Conservation (phyloP, 2,888 invertebrate genomes). For the Archips xylosteana region DNA sequence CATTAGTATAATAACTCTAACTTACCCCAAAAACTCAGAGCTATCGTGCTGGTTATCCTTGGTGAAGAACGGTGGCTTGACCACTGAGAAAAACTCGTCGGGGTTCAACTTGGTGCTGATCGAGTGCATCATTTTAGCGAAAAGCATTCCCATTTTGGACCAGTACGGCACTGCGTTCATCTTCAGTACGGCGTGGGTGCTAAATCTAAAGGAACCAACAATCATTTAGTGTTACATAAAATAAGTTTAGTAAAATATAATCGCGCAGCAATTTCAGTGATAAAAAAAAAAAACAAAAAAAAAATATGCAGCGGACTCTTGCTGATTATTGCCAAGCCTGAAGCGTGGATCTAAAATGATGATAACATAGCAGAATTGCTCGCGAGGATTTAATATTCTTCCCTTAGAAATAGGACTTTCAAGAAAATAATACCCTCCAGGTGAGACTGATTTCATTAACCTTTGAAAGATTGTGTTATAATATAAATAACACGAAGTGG, state of each 20-base stretch:
- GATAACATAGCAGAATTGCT: neutral
- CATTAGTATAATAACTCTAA: constrained; percentile 2
- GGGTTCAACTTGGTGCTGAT: constrained; percentile 89
- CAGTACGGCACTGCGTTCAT: constrained; percentile 85
- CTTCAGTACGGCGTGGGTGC: constrained; percentile 87
- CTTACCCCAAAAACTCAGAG: constrained; percentile 93
- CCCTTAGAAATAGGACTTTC: neutral
- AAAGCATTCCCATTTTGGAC: constrained; percentile 89
- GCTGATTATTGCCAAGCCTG: neutral
- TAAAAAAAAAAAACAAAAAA: neutral
- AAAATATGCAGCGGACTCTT: neutral
- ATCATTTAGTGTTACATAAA: constrained; percentile 1
- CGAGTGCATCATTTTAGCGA: constrained; percentile 90
- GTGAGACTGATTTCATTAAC: neutral
- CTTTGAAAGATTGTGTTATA: neutral
- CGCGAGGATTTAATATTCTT: neutral
- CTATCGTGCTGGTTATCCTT: constrained; percentile 94
- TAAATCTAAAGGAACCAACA: constrained; percentile 80
- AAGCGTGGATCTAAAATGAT: neutral
- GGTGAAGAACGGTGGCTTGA: constrained; percentile 92
- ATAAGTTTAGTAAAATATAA: neutral
- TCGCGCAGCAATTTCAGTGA: neutral
- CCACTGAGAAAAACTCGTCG: constrained; percentile 88
- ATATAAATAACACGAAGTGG: neutral
- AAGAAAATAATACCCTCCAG: neutral